Evolutionary conservation across 2,797 vertebrate species (phyloP), one percentile per base, ranked within the genome.

Genomic region (Halcyon chelicuti): DNA sequence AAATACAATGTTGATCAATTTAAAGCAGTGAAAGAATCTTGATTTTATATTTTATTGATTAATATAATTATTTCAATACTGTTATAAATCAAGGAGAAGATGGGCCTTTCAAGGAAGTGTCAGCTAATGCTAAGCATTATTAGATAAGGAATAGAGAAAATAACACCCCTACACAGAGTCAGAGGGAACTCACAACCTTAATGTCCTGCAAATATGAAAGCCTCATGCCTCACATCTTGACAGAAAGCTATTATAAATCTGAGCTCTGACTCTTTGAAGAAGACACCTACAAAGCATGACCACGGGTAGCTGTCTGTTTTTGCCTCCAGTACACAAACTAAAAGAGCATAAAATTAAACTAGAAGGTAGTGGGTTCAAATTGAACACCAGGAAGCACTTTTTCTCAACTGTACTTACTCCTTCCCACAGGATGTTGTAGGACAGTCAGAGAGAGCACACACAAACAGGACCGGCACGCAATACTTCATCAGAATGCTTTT

Each of bases 301-400:
- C 44, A 57, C 51, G 33, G 37, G 52, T 37, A 58, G 31, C 7
- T 54, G 49, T 21, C 54, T 55, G 33, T 28, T 67, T 77, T 33
- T 1, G 2, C 35, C 51, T 33, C 51, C 35, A 21, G 8, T 28
- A 31, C 31, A 28, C 20, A 35, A 49, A 61, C 26, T 44, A 28
- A 49, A 52, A 4, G 10, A 33, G 18, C 76, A 58, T 10, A 31
- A 52, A 44, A 46, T 6, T 6, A 5, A 54, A 29, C 26, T 9
- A 1, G 9, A 35, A 63, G 37, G 25, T 13, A 22, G 44, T 2
- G 17, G 49, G 19, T 39, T 47, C 6, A 3, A 10, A 47, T 0
- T 14, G 39, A 51, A 23, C 44, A 31, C 3, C 62, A 49, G 47
- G 78, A 58, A 67, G 51, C 8, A 9, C 26, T 21, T 51, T 54